Evolutionary conservation across 2,888 invertebrate species (phyloP).

Genomic region (Apoda limacodes): DNA sequence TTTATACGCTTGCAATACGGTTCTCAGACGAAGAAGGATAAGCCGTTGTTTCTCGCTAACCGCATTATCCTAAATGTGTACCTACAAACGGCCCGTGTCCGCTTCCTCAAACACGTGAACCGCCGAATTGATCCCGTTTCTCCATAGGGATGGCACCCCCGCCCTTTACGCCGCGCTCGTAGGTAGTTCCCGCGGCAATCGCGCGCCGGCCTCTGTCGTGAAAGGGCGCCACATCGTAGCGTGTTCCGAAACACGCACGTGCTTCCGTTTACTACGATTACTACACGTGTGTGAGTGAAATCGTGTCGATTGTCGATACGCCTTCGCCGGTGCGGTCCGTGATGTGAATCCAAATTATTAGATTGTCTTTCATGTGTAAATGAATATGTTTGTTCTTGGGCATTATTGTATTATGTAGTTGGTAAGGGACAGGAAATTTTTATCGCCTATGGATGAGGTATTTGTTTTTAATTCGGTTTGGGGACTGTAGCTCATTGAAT

Average conservation of each 20-base stretch:
- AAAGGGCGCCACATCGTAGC: conserved; percentile 49
- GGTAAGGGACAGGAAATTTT: too few species aligned
- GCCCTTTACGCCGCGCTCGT: conserved; percentile 26
- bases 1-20: too few species aligned
- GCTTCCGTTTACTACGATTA: conserved; percentile 32
- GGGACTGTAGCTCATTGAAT: too few species aligned
- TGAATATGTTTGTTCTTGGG: conserved; percentile 54
- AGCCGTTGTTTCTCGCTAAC: conserved; percentile 12
- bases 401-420: too few species aligned
- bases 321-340: conserved; percentile 45
- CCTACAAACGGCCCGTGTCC: not conserved
- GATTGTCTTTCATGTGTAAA: conserved; percentile 41
- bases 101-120: conserved; percentile 13
- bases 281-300: conserved; percentile 49
- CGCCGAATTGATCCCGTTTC: conserved; percentile 37
- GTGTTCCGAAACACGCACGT: conserved; percentile 37
- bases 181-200: conserved; percentile 40
- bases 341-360: conserved; percentile 46
- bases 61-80: not conserved
- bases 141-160: conserved; percentile 42
- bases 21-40: too few species aligned
- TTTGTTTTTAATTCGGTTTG: too few species aligned
- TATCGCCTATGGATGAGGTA: conserved; percentile 39
- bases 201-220: conserved; percentile 63
- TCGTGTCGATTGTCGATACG: conserved; percentile 54